Conservation (phyloP, 1,140 invertebrate genomes). For the Brachionus rubens region DNA sequence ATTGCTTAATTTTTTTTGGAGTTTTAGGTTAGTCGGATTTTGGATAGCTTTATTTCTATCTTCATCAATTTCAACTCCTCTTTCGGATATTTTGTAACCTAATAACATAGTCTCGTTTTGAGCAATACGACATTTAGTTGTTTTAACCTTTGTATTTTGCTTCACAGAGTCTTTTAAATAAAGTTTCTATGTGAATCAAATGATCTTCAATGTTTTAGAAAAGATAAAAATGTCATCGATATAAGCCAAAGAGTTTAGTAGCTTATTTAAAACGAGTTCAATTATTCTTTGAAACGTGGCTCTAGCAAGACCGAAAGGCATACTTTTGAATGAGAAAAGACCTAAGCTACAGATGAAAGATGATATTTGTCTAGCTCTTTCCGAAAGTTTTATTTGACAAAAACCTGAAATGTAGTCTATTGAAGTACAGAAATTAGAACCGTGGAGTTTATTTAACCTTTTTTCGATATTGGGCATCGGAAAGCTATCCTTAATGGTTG, state of each 20-base stretch:
- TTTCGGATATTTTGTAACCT: not conserved
- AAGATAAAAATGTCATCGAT: slow-evolving; percentile 63
- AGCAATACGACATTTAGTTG: not conserved
- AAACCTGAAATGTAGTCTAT: slow-evolving; percentile 56
- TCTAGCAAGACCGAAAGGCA: slow-evolving; percentile 60
- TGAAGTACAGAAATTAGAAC: slow-evolving; percentile 49
- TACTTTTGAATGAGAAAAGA: not conserved
- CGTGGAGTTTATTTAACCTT: not conserved
- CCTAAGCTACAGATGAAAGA: slow-evolving; percentile 39
- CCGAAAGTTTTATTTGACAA: slow-evolving; percentile 52
- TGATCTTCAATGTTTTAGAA: slow-evolving; percentile 57
- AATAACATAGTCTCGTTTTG: not conserved
- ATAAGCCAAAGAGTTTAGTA: slow-evolving; percentile 52
- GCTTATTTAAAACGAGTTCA: slow-evolving; percentile 54
- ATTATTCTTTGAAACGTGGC: slow-evolving; percentile 62
- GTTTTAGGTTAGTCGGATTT: slow-evolving; percentile 48
- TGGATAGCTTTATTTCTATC: no score
- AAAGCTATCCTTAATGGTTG: slow-evolving; percentile 17
- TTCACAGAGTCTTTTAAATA: slow-evolving; percentile 54
- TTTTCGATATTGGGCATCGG: slow-evolving; percentile 23
- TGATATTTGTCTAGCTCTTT: slow-evolving; percentile 50
- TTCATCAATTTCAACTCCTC: no score
- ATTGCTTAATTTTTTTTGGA: slow-evolving; percentile 50
- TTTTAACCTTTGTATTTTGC: not conserved
- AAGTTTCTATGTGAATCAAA: slow-evolving; percentile 52